Evolutionary conservation across 2,113 vertebrate genomes (phyloP).

Genomic region (Prietella phreatophila): DNA sequence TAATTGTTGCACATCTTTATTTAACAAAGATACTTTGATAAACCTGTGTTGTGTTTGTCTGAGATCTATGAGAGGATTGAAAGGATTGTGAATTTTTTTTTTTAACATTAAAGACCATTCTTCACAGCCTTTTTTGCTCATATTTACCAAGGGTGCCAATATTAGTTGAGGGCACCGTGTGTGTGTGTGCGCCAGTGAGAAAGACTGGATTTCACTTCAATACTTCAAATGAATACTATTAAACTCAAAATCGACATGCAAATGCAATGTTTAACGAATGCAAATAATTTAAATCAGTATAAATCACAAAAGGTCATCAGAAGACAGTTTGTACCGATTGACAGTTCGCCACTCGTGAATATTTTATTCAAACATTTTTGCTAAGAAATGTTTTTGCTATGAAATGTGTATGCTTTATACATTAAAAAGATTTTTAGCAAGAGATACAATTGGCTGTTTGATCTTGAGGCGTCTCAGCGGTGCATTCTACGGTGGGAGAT

Average conservation of each 20-base stretch:
- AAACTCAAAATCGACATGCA: background rate
- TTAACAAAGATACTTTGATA: too few relatives aligned
- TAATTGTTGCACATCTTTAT: too few relatives aligned
- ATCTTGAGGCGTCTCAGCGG: slow-evolving; percentile 27
- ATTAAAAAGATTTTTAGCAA: background rate
- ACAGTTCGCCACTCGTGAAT: too few relatives aligned
- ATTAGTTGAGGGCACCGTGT: too few relatives aligned
- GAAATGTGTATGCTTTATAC: background rate
- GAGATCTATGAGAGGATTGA: too few relatives aligned
- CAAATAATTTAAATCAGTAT: background rate
- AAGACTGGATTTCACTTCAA: background rate
- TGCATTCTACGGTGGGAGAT: slow-evolving; percentile 43
- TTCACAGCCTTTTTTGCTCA: too few relatives aligned
- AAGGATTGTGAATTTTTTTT: too few relatives aligned
- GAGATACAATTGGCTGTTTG: background rate
- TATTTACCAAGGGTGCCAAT: too few relatives aligned
- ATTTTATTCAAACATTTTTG: too few relatives aligned
- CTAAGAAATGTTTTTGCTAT: slow-evolving; percentile 5
- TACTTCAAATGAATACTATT: background rate
- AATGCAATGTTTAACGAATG: background rate
- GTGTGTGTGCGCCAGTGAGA: background rate
- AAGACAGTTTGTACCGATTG: background rate
- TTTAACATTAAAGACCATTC: too few relatives aligned
- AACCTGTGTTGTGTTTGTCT: too few relatives aligned
- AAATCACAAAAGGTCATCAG: background rate